Conservation (phyloP, 1,140 invertebrate species). For the Goniozus legneri region DNA sequence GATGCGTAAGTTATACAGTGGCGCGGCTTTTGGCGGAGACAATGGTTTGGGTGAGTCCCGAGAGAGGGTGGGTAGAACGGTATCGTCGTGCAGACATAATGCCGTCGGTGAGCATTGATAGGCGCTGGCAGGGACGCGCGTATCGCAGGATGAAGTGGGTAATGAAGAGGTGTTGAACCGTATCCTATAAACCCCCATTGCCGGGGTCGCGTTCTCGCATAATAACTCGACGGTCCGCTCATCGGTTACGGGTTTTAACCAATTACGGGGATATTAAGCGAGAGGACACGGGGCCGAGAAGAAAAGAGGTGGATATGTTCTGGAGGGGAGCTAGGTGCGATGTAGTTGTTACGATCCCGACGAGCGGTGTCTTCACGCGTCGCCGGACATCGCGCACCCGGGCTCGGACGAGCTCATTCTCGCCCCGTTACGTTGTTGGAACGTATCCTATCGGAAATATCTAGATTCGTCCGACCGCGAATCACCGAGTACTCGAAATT, state of each 20-base stretch:
- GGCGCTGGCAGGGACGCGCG: conserved; percentile 10
- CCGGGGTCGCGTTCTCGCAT: conserved; percentile 41
- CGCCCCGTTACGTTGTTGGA: too few relatives aligned
- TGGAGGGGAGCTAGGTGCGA: too few relatives aligned
- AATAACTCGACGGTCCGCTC: conserved; percentile 51
- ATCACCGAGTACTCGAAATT: too few relatives aligned
- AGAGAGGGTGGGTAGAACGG: conserved; percentile 1
- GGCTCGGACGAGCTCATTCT: too few relatives aligned
- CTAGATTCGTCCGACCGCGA: too few relatives aligned
- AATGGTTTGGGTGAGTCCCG: conserved; percentile 11
- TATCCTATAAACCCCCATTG: conserved; percentile 43
- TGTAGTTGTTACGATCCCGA: too few relatives aligned
- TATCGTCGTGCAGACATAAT: conserved; percentile 26
- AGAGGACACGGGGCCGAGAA: conserved; percentile 8
- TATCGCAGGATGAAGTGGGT: conserved; percentile 42
- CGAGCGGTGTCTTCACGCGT: too few relatives aligned
- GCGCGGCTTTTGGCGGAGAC: conserved; percentile 2
- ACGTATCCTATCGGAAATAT: too few relatives aligned
- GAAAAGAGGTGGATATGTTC: too few relatives aligned
- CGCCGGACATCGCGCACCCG: too few relatives aligned
- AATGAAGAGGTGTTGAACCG: conserved; percentile 55
- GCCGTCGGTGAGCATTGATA: conserved; percentile 21
- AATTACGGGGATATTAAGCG: conserved; percentile 42
- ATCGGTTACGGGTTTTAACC: conserved; percentile 55
- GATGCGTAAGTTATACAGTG: too few relatives aligned